A percentile compares a stretch with the other conserved stretches of the same genome.
Conservation (phyloP, 2,888 invertebrate genomes). For the Agrochola lychnidis region DNA sequence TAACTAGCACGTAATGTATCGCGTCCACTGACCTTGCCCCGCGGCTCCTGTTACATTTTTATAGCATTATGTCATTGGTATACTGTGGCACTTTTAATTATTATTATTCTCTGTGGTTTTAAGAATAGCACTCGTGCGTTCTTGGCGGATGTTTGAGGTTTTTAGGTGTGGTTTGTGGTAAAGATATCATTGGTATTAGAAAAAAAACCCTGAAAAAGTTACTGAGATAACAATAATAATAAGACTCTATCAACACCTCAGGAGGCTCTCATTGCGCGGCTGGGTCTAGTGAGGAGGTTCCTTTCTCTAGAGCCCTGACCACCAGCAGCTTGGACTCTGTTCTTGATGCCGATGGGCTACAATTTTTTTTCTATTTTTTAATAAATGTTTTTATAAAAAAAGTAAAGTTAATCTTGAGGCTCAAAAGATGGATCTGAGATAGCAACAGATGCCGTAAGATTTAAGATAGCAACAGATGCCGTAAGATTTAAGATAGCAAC, state of each 20-base stretch:
- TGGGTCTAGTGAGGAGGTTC: no score
- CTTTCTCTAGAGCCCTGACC: no score
- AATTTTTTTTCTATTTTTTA: no score
- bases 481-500: no score
- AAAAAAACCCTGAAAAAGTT: background rate
- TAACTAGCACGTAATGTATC: slow-evolving; percentile 18
- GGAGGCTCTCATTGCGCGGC: no score
- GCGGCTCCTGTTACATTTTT: slow-evolving; percentile 63
- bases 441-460: background rate
- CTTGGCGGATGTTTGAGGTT: slow-evolving; percentile 29
- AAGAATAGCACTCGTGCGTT: slow-evolving; percentile 13
- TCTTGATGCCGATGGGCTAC: no score
- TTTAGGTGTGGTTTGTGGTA: slow-evolving; percentile 11
- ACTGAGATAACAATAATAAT: background rate
- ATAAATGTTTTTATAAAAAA: no score
- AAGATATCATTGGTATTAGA: background rate
- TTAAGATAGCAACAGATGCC: no score
- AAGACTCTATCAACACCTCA: no score
- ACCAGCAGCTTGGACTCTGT: no score
- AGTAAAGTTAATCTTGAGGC: no score
- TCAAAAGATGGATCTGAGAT: no score
- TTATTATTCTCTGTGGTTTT: slow-evolving; percentile 38
- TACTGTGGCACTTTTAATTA: slow-evolving; percentile 39
- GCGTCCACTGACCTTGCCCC: slow-evolving; percentile 59
- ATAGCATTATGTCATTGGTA: slow-evolving; percentile 59